A percentile compares a stretch with the other conserved stretches of the same genome.
Evolutionary conservation across 53 echinoderm and acorn worm species (phyloP).

Genomic region (Henricia sp.): DNA sequence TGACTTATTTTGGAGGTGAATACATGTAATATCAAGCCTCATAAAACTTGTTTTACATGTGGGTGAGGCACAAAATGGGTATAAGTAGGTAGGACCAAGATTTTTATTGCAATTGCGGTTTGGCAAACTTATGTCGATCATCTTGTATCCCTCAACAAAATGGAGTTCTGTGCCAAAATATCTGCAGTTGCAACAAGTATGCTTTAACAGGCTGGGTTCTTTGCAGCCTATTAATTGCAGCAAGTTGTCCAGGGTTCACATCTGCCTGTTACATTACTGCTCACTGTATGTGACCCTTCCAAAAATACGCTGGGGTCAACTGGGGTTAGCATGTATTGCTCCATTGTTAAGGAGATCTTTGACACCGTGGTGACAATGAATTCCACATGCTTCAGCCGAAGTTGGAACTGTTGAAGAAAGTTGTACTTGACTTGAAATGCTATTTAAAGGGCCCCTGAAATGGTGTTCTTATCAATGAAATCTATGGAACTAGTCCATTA

Average conservation of each 20-base stretch:
- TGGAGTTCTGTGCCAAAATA: neutral
- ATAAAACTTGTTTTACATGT: no score
- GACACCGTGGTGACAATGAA: slow-evolving; percentile 39
- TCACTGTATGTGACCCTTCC: neutral
- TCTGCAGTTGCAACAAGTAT: neutral
- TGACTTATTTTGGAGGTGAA: no score
- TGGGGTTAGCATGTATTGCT: slow-evolving; percentile 46
- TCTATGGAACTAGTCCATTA: no score
- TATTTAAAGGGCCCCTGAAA: no score
- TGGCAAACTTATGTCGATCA: slow-evolving; percentile 1
- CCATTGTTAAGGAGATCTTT: slow-evolving; percentile 53
- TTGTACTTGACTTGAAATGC: no score
- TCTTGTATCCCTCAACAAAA: neutral
- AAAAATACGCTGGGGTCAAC: slow-evolving; percentile 34
- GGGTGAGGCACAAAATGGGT: no score
- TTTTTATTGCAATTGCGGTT: slow-evolving; percentile 27
- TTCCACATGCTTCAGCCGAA: slow-evolving; percentile 35
- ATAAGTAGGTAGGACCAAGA: neutral
- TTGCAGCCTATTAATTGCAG: no score
- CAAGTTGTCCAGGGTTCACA: no score
- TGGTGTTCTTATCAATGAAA: no score
- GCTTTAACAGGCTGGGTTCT: neutral
- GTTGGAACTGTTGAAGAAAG: neutral
- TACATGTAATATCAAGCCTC: no score
- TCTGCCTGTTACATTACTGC: slow-evolving; percentile 31